Base-by-base conservation (phyloP, 1,140 invertebrate species). In the Nixonia krombeini region DNA sequence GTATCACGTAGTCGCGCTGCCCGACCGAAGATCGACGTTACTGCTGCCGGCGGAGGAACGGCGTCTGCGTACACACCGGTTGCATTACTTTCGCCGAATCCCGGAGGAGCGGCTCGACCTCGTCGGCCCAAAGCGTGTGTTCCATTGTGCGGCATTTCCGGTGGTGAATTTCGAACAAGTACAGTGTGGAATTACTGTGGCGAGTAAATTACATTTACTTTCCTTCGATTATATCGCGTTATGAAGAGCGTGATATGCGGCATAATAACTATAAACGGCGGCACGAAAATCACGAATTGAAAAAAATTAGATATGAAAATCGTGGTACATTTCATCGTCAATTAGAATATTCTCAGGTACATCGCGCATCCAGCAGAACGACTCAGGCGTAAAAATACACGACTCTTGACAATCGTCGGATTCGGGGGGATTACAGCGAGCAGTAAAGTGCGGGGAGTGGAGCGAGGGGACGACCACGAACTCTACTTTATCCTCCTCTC, bases 401-500 rank as follows among this genome's bases (percentile, higher is more conserved):
- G n/a, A n/a, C n/a, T n/a, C n/a, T n/a, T n/a, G n/a, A n/a, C n/a
- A n/a, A n/a, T n/a, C n/a, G n/a, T n/a, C n/a, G n/a, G n/a, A n/a
- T n/a, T n/a, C n/a, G n/a, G n/a, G n/a, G 18, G 25, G 25, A 18
- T 23, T 25, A 46, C 9, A n/a, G 23, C 51, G 37, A 44, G 23
- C 29, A n/a, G 21, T 29, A 40, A 25, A 26, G 31, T 37, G 18
- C 16, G 29, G 37, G 42, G 49, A 53, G 53, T 50, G 53, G 49
- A 62, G 52, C 29, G 10, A n/a, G n/a, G n/a, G n/a, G 25, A 41
- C 57, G 23, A 52, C 52, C 46, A 46, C 46, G 47, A 10, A n/a
- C n/a, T 44, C 56, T 41, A 62, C 49, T 63, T 63, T 55, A 55
- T 55, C 15, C 21, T 41, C 16, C 25, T 41, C 49, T 23, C 29